Evolutionary conservation across 2,113 vertebrate genomes (phyloP), one percentile per base, ranked within the genome.

Genomic region (Scomber colias): DNA sequence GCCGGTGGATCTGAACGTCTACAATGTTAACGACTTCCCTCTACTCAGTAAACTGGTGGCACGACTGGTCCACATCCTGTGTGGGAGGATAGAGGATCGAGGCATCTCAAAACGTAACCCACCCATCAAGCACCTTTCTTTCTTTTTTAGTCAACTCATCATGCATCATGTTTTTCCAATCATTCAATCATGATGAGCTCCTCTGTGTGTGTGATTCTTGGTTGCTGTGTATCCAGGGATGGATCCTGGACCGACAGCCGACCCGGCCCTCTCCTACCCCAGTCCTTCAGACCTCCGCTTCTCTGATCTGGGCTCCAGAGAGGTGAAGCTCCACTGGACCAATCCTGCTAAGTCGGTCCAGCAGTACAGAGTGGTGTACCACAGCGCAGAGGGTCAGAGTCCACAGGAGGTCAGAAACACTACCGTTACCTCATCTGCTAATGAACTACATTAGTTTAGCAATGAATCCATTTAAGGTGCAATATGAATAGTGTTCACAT

Each of bases 21-120:
- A 97, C 94, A 97, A 95, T 0, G 96, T 98, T 48, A 94, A 96
- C 59, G 97, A 97, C 87, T 99, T 99, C 85, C 97, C 96, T 0
- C 94, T 97, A 93, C 96, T 99, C 75, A 79, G 93, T 92, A 95
- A 95, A 2, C 93, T 99, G 89, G 95, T 97, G 8, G 75, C 93
- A 21, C 93, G 93, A 2, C 95, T 99, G 66, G 96, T 95, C 2
- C 94, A 89, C 70, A 96, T 97, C 57, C 84, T 99, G 64, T 99
- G 98, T 79, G 87, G 95, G 66, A 95, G 94, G 77, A 95, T 99
- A 77, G 93, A 95, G 81, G 95, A 96, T 70, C 95, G 93, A n/a
- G 92, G 90, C 87, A 93, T 85, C 67, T 87, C 83, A 11, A 91
- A 90, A 82, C 85, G 95, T 96, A 86, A 89, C n/a, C 30, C 0